A percentile compares a stretch with the other conserved stretches of the same genome.
Conservation (phyloP, 35 echinoderm and acorn worm species). For the Lytechinus pictus region DNA sequence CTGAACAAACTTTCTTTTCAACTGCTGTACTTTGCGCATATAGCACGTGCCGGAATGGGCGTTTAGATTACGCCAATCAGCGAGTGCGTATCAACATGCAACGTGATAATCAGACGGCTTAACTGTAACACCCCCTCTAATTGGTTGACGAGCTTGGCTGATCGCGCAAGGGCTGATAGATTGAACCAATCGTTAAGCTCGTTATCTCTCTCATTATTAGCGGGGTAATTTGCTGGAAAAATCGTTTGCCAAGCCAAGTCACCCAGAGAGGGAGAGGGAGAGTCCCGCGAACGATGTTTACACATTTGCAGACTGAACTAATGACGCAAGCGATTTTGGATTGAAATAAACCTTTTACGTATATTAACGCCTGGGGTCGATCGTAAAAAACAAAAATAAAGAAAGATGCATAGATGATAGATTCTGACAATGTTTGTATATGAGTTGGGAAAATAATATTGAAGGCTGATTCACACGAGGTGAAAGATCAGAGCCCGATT, state of each 20-base stretch:
- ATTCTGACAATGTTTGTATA: neutral
- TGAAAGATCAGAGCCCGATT: neutral
- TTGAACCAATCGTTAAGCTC: constrained; percentile 50
- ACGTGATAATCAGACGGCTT: neutral
- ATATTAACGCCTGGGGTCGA: constrained; percentile 21
- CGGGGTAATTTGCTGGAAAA: neutral
- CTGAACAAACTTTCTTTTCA: neutral
- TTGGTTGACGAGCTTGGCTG: constrained; percentile 29
- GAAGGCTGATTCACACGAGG: neutral
- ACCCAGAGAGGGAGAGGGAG: neutral
- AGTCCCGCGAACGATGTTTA: neutral
- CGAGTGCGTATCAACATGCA: neutral
- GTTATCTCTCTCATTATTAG: constrained; percentile 8
- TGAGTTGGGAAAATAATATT: neutral
- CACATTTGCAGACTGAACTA: neutral
- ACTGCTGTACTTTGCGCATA: neutral
- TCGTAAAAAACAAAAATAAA: neutral
- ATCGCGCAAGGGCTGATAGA: constrained; percentile 24
- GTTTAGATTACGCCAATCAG: constrained; percentile 5
- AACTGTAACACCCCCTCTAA: constrained; percentile 25
- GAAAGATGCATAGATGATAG: neutral
- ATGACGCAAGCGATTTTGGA: neutral
- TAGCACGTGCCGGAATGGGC: neutral
- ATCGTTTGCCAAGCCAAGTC: neutral
- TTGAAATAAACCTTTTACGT: constrained; percentile 11